Evolutionary conservation across 2,113 vertebrate genomes (phyloP), one percentile per base, ranked within the genome.

Genomic region (Tragelaphus buxtoni): DNA sequence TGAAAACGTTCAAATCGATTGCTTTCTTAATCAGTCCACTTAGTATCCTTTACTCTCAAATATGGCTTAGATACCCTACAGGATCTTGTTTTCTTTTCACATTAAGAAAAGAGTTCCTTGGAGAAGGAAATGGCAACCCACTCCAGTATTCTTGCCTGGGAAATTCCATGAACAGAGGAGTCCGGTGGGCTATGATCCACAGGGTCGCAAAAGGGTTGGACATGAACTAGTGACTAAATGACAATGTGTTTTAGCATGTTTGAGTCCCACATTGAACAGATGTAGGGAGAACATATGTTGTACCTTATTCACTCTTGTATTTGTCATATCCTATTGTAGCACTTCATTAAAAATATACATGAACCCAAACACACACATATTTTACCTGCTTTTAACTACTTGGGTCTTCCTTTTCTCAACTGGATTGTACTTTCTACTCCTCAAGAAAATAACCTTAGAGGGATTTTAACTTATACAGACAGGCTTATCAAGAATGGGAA

Each of bases 401-500:
- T 39, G 0, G 4, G 7, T 83, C 47, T 86, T 77, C 13, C 80
- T 87, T 87, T 42, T 76, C 61, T 76, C 20, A 86, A 45, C 0
- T 90, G 30, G 20, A 30, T 5, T 93, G 0, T 55, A 61, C 26
- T 77, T 93, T 88, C 10, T 88, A 61, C 24, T 60, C 35, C 91
- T 45, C 60, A 18, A 94, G 47, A 9, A 90, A 88, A 63, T 69
- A 55, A 26, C 5, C 79, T 96, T 63, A 39, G 14, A 69, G 51
- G 49, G 51, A 69, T 63, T 93, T 87, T 91, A 97, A 88, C 28
- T 92, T 90, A 74, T 51, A 42, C 58, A 97, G n/a, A 85, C 60
- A 95, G 55, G 22, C 83, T 94, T 90, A 74, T 96, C 87, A 95
- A 97, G 77, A 93, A 96, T 60, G 61, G 42, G 83, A 97, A 95